phyloP scores from a whole-genome alignment of 2,113 vertebrate species.

The Ursus arctos region DNA sequence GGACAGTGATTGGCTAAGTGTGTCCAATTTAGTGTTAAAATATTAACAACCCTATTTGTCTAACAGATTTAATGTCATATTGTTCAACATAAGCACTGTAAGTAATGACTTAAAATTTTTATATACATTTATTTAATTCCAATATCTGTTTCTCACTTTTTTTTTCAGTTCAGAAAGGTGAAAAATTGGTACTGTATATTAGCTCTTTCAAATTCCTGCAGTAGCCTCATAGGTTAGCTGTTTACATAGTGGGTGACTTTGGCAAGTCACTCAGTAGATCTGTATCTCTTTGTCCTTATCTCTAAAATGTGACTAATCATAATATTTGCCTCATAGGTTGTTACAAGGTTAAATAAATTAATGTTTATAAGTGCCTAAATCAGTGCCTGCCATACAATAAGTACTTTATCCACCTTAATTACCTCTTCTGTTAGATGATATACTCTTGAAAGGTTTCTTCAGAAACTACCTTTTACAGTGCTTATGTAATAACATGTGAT shows the following conservation, averaged over 20 bases:
- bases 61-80: not conserved
- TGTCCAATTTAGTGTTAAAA: not conserved
- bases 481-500: not conserved
- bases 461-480: not conserved
- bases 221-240: not conserved
- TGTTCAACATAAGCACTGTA: not conserved
- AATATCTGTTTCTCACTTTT: constrained; percentile 15
- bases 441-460: not conserved
- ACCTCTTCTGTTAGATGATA: not conserved
- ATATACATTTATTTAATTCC: not conserved
- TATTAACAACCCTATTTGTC: not conserved
- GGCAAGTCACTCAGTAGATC: not conserved
- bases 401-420: not conserved
- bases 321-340: not conserved
- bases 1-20: not conserved
- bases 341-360: not conserved
- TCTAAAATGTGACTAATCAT: not conserved
- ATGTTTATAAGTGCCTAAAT: not conserved
- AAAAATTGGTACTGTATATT: not conserved
- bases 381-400: not conserved
- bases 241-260: not conserved
- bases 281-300: not conserved
- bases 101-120: not conserved
- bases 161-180: not conserved
- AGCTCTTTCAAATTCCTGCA: not conserved